Percentiles rank a stretch among this genome's conserved stretches.
These are phyloP conservation scores for Argyresthia goedartella DNA, from an alignment of 2,888 invertebrate genomes.

Conservation along the genomic window DNA sequence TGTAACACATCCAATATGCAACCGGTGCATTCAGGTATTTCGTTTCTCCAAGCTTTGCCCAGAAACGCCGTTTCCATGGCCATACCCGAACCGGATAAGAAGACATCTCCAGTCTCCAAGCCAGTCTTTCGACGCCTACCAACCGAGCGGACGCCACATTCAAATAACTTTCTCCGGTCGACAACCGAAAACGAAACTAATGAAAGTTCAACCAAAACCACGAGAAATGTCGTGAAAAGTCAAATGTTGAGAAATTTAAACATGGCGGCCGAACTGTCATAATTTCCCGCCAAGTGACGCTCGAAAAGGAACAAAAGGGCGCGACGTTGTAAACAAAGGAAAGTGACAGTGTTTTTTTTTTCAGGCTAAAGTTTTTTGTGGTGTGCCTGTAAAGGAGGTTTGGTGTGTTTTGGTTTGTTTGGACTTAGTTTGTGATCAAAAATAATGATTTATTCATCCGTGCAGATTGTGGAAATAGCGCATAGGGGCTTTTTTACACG, in stretches of 20 bases:
- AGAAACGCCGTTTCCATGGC: neutral
- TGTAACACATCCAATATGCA: no score
- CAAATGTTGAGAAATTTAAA: neutral
- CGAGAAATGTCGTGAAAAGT: neutral
- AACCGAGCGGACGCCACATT: conserved; percentile 14
- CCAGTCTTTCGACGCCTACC: conserved; percentile 14
- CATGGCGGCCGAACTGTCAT: neutral
- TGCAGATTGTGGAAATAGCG: neutral
- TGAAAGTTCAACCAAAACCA: no score
- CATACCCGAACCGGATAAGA: neutral
- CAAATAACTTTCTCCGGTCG: conserved; percentile 7
- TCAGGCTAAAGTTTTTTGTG: neutral
- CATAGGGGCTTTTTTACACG: neutral
- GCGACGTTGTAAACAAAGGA: neutral
- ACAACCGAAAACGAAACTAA: no score
- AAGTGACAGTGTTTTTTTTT: neutral
- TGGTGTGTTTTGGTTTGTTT: neutral
- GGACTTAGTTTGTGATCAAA: neutral
- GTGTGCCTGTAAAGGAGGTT: neutral
- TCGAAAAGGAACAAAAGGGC: neutral
- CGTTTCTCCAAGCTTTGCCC: neutral
- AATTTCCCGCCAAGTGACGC: neutral
- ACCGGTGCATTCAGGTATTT: neutral
- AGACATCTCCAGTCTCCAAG: neutral
- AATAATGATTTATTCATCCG: neutral